Conservation (phyloP, 2,113 vertebrate species). For the Platycercus adscitus region DNA sequence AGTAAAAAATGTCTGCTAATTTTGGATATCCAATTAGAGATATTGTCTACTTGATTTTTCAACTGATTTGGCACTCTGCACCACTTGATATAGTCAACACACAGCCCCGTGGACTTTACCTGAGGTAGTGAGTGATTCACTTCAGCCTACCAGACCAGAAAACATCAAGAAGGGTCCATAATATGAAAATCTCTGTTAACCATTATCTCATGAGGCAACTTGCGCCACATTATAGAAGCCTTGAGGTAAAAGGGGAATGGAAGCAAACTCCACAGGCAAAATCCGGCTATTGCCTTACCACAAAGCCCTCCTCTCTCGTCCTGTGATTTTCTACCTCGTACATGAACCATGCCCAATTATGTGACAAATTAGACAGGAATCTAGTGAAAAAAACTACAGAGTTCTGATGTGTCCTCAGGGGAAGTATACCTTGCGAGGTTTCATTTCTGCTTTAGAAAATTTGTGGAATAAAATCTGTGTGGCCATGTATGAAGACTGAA, state of each 20-base stretch:
- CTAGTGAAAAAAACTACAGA: background rate
- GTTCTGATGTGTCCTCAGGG: background rate
- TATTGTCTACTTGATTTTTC: background rate
- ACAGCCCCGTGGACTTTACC: background rate
- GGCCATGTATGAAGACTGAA: background rate
- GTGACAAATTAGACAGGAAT: background rate
- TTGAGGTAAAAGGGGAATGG: background rate
- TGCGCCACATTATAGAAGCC: background rate
- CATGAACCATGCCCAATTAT: background rate
- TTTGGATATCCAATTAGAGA: background rate
- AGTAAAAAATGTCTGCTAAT: background rate
- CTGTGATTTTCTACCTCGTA: background rate
- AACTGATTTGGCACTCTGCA: background rate
- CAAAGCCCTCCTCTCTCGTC: background rate
- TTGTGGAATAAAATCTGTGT: background rate
- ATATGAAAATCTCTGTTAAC: background rate
- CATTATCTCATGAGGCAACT: background rate
- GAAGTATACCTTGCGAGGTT: background rate
- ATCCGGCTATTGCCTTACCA: background rate
- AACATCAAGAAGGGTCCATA: background rate
- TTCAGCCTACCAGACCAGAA: background rate
- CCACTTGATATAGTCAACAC: background rate
- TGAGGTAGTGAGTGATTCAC: background rate
- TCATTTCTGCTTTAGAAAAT: background rate
- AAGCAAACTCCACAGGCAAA: background rate